A percentile compares a stretch with the other conserved stretches of the same genome.
These are phyloP conservation scores for Montipora capitata DNA, from an alignment of 92 coral and sea anemone species.

Conservation along the genomic window DNA sequence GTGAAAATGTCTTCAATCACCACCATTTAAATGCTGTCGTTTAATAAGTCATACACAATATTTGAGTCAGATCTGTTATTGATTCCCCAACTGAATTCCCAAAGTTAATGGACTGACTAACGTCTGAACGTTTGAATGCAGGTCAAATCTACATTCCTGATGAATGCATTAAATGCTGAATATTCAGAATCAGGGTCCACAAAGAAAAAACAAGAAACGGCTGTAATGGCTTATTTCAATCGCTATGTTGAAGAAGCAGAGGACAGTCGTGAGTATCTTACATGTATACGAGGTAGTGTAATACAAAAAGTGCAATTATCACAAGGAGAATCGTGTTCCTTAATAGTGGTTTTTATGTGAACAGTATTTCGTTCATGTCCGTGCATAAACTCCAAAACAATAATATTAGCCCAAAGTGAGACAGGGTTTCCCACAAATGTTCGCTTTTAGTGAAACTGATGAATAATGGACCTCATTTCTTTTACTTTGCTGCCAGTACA, in stretches of 20 bases:
- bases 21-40: too few species aligned
- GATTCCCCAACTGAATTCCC: too few species aligned
- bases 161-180: conserved; percentile 12
- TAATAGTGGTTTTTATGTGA: not conserved
- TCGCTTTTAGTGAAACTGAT: not conserved
- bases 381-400: not conserved
- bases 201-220: conserved; percentile 28
- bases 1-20: too few species aligned
- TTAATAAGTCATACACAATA: too few species aligned
- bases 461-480: not conserved
- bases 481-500: not conserved
- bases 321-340: not conserved
- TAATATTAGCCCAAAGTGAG: not conserved
- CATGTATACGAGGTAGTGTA: not conserved
- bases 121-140: too few species aligned
- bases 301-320: not conserved
- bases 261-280: conserved; percentile 25
- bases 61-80: too few species aligned
- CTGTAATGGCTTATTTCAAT: conserved; percentile 46
- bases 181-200: conserved; percentile 51
- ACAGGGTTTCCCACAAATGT: not conserved
- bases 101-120: too few species aligned
- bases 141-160: not conserved
- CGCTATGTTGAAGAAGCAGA: conserved; percentile 45
- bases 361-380: not conserved